Percentiles rank a stretch among this genome's conserved stretches.
phyloP scores from a whole-genome alignment of 2,797 vertebrate genomes.

The Tokudaia tokunoshimensis region DNA sequence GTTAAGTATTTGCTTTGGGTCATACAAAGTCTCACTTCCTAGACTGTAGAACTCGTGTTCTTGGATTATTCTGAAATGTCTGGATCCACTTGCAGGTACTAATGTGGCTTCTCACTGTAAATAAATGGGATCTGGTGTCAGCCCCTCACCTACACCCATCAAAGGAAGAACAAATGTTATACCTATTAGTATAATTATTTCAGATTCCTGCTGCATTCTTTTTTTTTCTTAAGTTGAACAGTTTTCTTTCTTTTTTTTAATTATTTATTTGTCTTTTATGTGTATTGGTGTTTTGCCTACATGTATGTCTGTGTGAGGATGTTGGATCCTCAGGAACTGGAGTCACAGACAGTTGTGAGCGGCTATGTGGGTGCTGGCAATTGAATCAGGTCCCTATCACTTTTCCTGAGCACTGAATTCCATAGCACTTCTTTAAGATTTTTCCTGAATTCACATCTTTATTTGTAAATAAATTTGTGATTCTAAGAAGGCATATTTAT shows the following conservation, averaged over 20 bases:
- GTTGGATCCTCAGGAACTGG: background rate
- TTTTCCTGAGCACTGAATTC: background rate
- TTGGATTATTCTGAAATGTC: slow-evolving; percentile 28
- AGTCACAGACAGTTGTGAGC: background rate
- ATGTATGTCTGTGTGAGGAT: background rate
- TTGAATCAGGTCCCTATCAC: background rate
- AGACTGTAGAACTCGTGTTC: background rate
- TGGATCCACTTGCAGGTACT: slow-evolving; percentile 38
- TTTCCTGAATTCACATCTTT: background rate
- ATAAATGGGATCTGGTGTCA: slow-evolving; percentile 7
- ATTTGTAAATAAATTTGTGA: background rate
- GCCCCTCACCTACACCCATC: background rate
- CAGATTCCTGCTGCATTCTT: background rate
- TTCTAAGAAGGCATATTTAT: background rate
- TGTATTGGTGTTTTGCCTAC: background rate
- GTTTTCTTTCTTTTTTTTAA: background rate
- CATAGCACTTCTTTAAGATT: background rate
- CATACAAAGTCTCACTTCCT: slow-evolving; percentile 7
- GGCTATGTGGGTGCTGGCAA: background rate
- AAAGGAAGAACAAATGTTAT: slow-evolving; percentile 14
- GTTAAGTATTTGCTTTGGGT: background rate
- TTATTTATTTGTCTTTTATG: background rate
- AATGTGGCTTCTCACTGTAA: slow-evolving; percentile 39
- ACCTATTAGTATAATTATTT: slow-evolving; percentile 4
- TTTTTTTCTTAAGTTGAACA: background rate